A percentile compares a stretch with the other conserved stretches of the same genome.
These are phyloP conservation scores for Heterocephalus glaber DNA, from an alignment of 2,113 vertebrate genomes.

Conservation along the genomic window DNA sequence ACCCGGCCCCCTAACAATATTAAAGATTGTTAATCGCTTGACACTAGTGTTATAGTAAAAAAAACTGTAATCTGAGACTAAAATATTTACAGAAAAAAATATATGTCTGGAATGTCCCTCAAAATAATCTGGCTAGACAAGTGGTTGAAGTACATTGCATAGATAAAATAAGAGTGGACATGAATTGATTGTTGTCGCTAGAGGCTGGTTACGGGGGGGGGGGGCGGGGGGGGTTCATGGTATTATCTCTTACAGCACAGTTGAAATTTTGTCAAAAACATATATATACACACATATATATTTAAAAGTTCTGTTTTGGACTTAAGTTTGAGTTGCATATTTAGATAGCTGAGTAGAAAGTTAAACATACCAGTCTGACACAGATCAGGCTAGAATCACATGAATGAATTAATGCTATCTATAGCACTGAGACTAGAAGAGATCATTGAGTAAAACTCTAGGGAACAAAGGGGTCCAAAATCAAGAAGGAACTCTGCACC, in stretches of 20 bases:
- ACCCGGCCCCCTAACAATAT: too few relatives aligned
- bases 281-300: background rate
- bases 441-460: background rate
- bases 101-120: background rate
- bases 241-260: background rate
- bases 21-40: background rate
- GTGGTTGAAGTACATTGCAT: background rate
- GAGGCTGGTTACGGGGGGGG: background rate
- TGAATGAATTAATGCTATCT: background rate
- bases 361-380: background rate
- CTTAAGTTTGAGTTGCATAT: slow-evolving; percentile 15
- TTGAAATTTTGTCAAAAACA: background rate
- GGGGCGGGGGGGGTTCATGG: background rate
- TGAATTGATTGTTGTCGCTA: background rate
- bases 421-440: background rate
- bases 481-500: background rate
- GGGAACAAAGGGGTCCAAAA: background rate
- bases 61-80: background rate
- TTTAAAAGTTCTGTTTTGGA: background rate
- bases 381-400: background rate
- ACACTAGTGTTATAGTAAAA: background rate
- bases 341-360: background rate
- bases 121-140: background rate
- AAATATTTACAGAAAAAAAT: slow-evolving; percentile 43
- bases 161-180: background rate